Evolutionary conservation across 2,888 invertebrate species (phyloP).

Genomic region (Cerastoderma edule): DNA sequence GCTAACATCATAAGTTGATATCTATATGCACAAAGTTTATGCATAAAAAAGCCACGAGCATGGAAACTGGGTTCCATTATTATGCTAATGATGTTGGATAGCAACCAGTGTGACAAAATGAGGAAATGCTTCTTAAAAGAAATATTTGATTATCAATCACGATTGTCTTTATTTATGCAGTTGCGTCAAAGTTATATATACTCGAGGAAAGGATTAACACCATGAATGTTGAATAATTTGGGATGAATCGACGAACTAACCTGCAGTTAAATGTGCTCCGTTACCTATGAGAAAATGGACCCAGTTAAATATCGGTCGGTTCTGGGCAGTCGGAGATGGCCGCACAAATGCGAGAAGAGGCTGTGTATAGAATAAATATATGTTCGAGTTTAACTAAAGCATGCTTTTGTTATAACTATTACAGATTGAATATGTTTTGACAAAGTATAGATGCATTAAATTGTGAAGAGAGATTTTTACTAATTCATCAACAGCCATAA

Average conservation of each 20-base stretch:
- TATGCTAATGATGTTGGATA: too few relatives aligned
- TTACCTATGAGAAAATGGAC: constrained; percentile 73
- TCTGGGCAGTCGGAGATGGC: constrained; percentile 31
- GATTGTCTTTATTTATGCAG: background rate
- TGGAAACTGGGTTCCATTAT: too few relatives aligned
- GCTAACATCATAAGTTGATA: too few relatives aligned
- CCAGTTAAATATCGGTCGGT: constrained; percentile 48
- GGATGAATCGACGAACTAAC: constrained; percentile 56
- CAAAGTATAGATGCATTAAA: background rate
- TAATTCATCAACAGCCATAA: too few relatives aligned
- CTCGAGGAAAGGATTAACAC: background rate
- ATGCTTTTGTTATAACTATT: background rate
- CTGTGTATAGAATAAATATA: constrained; percentile 26
- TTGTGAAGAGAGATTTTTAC: background rate
- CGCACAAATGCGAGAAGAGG: constrained; percentile 44
- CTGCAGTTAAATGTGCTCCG: constrained; percentile 75
- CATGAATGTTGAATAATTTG: background rate
- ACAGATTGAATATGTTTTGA: background rate
- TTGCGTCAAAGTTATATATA: background rate
- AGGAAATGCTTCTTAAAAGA: background rate
- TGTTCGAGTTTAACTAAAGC: background rate
- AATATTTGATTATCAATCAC: background rate
- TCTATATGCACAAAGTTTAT: too few relatives aligned
- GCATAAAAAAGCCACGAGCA: too few relatives aligned
- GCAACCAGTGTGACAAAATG: too few relatives aligned